Conservation (phyloP, 2,797 vertebrate genomes). For the Mus caroli region DNA sequence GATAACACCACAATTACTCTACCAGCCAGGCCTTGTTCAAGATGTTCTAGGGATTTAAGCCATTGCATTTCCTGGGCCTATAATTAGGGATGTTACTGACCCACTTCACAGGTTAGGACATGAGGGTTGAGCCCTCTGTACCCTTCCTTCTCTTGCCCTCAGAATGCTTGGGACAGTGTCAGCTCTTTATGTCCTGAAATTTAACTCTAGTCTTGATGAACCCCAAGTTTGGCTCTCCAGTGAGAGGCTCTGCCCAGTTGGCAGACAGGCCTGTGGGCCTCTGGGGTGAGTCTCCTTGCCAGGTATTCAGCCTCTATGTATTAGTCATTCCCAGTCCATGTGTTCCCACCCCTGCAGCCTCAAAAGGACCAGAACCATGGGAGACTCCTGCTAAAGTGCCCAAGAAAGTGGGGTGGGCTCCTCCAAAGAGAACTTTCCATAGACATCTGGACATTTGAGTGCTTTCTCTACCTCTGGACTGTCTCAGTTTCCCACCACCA, state of each 20-base stretch:
- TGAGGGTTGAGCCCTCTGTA: background rate
- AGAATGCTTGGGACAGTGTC: background rate
- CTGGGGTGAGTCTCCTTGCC: background rate
- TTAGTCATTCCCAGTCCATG: accelerated
- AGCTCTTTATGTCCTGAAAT: background rate
- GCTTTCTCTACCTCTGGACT: background rate
- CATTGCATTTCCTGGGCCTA: accelerated
- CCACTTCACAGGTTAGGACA: background rate
- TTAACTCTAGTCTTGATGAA: background rate
- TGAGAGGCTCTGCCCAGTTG: background rate
- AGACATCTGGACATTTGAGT: background rate
- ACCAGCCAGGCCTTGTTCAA: background rate
- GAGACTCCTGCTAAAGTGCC: accelerated
- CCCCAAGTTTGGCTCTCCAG: background rate
- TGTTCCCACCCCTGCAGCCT: background rate
- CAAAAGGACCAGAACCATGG: background rate
- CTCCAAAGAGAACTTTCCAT: background rate
- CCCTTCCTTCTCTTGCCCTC: background rate
- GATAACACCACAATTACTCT: background rate
- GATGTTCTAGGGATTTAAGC: background rate
- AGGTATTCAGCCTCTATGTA: accelerated
- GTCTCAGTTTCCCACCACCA: background rate
- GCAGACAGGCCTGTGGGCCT: background rate
- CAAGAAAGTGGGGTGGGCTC: background rate
- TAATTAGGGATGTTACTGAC: background rate